Evolutionary conservation across 2,113 vertebrate genomes (phyloP), one percentile per base, ranked within the genome.

Genomic region (Campylomormyrus tamandua): DNA sequence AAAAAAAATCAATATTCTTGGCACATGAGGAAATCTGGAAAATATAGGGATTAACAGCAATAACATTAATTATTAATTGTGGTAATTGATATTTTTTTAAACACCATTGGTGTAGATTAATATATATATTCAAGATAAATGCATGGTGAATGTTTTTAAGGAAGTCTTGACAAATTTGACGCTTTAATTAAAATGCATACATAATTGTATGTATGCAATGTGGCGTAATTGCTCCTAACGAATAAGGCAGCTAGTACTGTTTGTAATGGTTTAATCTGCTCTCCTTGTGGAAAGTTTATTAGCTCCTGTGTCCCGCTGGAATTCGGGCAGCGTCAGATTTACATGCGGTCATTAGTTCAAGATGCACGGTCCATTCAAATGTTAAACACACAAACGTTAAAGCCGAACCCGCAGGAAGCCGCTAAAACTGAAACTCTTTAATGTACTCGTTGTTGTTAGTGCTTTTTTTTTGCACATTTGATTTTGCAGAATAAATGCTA

Each of bases 321-420:
- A 80, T 80, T 80, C 74, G 35, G 4, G 74, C 74, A 80, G 74
- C 74, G 74, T 42, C 74, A 42, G 45, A 48, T 46, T 84, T 84
- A 24, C 83, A 84, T 80, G 83, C 19, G 39, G 35, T 84, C 83
- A 84, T 84, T 48, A 84, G 83, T 84, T 84, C 83, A 84, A 84
- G 83, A 84, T 84, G 45, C 42, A n/a, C 31, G 39, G 83, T 84
- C 83, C 45, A 48, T 84, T 84, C 83, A 84, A 84, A 84, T 84
- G 83, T 84, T 84, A 84, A 83, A 83, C 77, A 39, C 77, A 83
- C 77, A 83, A 70, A 70, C 62, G 27, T 83, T 83, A 83, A 83
- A 70, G 2, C 62, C 62, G 62, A 70, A 70, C n/a, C 27, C n/a
- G n/a, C 62, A 70, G 62, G 62, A 70, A 70, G 10, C 62, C n/a